A percentile compares a stretch with the other conserved stretches of the same genome.
Evolutionary conservation across 2,797 vertebrate genomes (phyloP).

Genomic region (Otolemur crassicaudatus): DNA sequence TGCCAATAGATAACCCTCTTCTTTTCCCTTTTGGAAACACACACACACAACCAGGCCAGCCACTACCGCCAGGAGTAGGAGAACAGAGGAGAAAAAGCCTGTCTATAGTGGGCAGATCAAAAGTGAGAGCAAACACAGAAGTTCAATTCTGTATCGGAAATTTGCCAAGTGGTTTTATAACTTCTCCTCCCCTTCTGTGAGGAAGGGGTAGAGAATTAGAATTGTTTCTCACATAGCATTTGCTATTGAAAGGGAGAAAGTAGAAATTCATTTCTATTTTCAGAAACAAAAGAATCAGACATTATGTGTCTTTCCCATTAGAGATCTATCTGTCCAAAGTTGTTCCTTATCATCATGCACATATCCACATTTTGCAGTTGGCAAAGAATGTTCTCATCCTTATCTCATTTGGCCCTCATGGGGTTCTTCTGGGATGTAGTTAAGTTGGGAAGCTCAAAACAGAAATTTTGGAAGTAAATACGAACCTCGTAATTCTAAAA

Average conservation of each 20-base stretch:
- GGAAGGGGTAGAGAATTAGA: background rate
- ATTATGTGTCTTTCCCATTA: background rate
- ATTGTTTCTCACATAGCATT: background rate
- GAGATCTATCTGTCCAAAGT: background rate
- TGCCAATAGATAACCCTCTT: background rate
- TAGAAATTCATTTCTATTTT: conserved; percentile 4
- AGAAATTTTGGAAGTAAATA: background rate
- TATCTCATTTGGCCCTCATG: background rate
- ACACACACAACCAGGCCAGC: background rate
- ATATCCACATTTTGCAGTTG: background rate
- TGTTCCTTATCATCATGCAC: background rate
- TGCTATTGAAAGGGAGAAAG: background rate
- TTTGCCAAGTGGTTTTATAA: background rate
- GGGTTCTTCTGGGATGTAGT: background rate
- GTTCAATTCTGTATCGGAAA: background rate
- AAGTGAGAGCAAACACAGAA: background rate
- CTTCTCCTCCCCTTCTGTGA: background rate
- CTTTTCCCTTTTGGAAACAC: background rate
- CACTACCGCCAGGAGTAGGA: background rate
- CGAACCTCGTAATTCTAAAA: background rate
- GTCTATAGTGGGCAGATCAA: background rate
- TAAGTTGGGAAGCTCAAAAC: background rate
- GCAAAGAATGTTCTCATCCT: background rate
- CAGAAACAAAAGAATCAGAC: background rate
- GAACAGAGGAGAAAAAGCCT: background rate